Conservation (phyloP, 2,888 invertebrate species). For the Cephus runcator region DNA sequence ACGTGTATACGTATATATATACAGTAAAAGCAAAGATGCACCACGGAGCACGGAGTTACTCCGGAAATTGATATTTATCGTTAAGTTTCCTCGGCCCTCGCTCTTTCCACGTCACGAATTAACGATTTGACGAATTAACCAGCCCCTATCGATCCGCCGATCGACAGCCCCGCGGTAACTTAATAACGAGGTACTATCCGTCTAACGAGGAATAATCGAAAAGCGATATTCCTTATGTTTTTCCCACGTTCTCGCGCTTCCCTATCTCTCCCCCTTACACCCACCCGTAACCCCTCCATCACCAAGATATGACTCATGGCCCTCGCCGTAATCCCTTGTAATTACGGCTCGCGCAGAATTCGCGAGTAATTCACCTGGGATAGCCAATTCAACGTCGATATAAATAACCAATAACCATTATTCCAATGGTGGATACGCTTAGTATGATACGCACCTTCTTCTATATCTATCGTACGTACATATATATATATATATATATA, state of each 20-base stretch:
- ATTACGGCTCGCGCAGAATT: constrained; percentile 29
- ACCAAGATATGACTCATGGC: background rate
- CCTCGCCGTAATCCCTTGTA: constrained; percentile 26
- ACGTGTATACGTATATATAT: background rate
- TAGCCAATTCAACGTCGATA: constrained; percentile 28
- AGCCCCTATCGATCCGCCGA: background rate
- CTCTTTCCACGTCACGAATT: background rate
- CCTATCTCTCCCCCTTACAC: constrained; percentile 15
- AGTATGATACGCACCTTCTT: background rate
- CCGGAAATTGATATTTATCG: background rate
- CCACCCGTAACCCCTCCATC: background rate
- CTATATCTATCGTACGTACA: background rate
- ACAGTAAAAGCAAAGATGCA: background rate
- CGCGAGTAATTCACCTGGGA: constrained; percentile 36
- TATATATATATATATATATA: background rate
- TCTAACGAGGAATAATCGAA: constrained; percentile 30
- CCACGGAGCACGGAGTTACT: background rate
- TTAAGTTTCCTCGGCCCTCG: background rate
- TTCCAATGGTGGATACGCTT: constrained; percentile 5
- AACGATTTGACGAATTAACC: background rate
- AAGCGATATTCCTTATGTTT: constrained; percentile 26
- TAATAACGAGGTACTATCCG: background rate
- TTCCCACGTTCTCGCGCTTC: constrained; percentile 28
- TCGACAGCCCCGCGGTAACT: background rate
- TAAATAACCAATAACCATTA: constrained; percentile 46